These are phyloP conservation scores for Thamnophis elegans DNA, from an alignment of 2,797 vertebrate species.

Conservation along the genomic window DNA sequence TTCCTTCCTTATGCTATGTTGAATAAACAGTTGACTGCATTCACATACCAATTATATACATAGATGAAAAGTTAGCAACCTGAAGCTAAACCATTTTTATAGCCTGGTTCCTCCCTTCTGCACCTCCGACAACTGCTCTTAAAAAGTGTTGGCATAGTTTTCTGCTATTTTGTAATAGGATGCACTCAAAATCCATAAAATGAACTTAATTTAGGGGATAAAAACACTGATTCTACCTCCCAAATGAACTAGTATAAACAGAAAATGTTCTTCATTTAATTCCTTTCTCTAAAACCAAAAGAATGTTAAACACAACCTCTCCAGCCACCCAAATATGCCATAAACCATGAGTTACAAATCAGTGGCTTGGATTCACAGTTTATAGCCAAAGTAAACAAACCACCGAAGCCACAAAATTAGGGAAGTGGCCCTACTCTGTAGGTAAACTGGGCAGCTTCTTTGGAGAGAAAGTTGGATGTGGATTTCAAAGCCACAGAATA, in stretches of 20 bases:
- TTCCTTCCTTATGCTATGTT: not conserved
- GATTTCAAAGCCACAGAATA: not conserved
- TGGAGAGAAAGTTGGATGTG: not conserved
- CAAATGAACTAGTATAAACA: not conserved
- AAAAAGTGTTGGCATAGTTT: not conserved
- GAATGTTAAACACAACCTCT: not conserved
- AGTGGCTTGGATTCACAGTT: not conserved
- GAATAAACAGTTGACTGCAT: not conserved
- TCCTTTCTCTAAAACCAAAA: not conserved
- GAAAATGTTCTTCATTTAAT: not conserved
- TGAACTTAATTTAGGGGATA: not conserved
- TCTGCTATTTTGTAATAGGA: not conserved
- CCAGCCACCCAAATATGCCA: not conserved
- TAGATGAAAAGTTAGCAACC: not conserved
- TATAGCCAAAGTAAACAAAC: not conserved
- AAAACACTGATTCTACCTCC: not conserved
- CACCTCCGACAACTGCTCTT: not conserved
- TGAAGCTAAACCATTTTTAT: not conserved
- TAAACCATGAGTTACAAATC: not conserved
- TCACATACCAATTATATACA: not conserved
- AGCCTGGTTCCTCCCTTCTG: not conserved
- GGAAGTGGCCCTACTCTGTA: not conserved
- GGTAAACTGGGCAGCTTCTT: not conserved
- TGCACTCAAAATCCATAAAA: not conserved
- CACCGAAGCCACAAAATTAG: not conserved